Base-by-base conservation (phyloP, 37 sponge, comb jelly and placozoan species). In the Petrosia ficiformis region DNA sequence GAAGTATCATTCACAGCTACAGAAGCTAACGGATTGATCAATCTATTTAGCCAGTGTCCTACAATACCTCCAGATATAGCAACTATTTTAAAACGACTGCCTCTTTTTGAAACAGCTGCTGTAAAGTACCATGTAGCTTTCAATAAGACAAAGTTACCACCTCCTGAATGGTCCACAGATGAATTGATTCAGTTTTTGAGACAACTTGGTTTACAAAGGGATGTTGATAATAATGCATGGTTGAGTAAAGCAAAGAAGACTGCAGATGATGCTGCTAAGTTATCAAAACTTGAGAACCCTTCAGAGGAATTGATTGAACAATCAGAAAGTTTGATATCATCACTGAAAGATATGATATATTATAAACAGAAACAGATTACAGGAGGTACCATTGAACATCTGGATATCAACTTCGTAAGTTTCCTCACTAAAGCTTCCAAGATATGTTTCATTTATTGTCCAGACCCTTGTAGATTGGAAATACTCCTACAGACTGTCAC, bases 111-210 rank as follows among this genome's bases (percentile, higher is more conserved):
- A 39, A 69, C 73, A 31, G 58, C 77, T 42, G 1, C 44, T 35
- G 40, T 43, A 34, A 52, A 68, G 25, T 78, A 77, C 21, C 72
- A 80, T 28, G 61, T 39, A 37, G 42, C 5, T 16, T 87, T 87
- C 52, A 11, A 44, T 3, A 0, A 6, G 25, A 48, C 22, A 0
- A 16, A 48, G 37, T 16, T 72, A n/a, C 73, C 71, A 63, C 78
- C 82, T 32, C 36, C 57, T 22, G 8, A 28, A 26, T 87, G 87
- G 82, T 21, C 38, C 2, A 36, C 65, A 6, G 43, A 71, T 36
- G 48, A 65, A 11, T 39, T 65, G 57, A 38, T 82, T 21, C 0
- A 3, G 33, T 67, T 82, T 57, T 14, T 82, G 28, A 48, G 59
- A 48, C 22, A 68, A 4, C 43, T 82, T 19, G 83, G 83, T 5